Evolutionary conservation across 2,888 invertebrate species (phyloP).

Genomic region (Sphaerophoria taeniata): DNA sequence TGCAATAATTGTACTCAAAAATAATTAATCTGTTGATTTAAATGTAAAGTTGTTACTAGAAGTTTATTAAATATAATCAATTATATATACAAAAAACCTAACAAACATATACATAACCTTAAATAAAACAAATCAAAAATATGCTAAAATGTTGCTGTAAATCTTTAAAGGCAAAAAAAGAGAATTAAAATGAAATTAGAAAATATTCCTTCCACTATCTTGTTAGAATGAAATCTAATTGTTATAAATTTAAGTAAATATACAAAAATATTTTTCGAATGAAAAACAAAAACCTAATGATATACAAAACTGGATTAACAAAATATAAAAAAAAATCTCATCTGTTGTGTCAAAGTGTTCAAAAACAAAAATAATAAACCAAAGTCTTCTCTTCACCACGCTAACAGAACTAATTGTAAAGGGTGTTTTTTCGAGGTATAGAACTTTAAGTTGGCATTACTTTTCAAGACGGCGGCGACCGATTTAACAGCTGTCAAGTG

Average conservation of each 20-base stretch:
- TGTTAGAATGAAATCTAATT: slow-evolving; percentile 38
- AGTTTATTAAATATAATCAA: slow-evolving; percentile 47
- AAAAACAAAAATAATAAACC: not conserved
- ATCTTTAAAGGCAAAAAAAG: slow-evolving; percentile 28
- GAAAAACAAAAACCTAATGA: not conserved
- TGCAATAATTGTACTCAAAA: slow-evolving; percentile 18
- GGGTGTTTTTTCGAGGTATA: too few relatives aligned
- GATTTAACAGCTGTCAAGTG: too few relatives aligned
- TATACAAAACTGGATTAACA: too few relatives aligned
- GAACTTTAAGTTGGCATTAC: too few relatives aligned
- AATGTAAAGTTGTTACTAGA: slow-evolving; percentile 39
- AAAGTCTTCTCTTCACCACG: not conserved
- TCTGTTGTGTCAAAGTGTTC: slow-evolving; percentile 12
- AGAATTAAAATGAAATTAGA: slow-evolving; percentile 16
- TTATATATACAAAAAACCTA: slow-evolving; percentile 12
- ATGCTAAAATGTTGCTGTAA: slow-evolving; percentile 41
- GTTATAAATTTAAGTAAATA: slow-evolving; percentile 16
- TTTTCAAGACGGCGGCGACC: too few relatives aligned
- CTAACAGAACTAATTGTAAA: too few relatives aligned
- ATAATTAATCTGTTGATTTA: slow-evolving; percentile 14
- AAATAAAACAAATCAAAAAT: slow-evolving; percentile 11
- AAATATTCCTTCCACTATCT: slow-evolving; percentile 61
- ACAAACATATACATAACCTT: not conserved
- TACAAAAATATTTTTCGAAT: slow-evolving; percentile 8
- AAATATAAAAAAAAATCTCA: not conserved